phyloP scores from a whole-genome alignment of 2,888 invertebrate species.

The Phorcus lineatus region DNA sequence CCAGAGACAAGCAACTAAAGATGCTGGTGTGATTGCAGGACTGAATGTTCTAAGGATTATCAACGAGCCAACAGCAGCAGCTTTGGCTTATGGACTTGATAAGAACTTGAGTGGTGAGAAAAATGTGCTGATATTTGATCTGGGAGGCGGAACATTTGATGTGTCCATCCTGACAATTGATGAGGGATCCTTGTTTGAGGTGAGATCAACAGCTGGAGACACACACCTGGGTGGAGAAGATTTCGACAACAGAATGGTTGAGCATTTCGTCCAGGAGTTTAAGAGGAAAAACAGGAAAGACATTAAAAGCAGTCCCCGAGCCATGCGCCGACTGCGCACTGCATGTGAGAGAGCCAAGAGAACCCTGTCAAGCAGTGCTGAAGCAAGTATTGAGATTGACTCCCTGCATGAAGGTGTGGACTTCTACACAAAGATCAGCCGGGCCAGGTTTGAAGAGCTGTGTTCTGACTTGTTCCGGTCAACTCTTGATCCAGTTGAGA shows the following conservation, averaged over 20 bases:
- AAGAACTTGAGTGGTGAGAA: constrained; percentile 77
- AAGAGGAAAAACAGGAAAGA: constrained; percentile 65
- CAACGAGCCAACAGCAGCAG: constrained; percentile 79
- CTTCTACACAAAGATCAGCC: constrained; percentile 68
- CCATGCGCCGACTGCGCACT: constrained; percentile 67
- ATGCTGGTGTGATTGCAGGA: constrained; percentile 75
- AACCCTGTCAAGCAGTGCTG: constrained; percentile 63
- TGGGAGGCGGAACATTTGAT: constrained; percentile 77
- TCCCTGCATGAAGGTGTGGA: constrained; percentile 68
- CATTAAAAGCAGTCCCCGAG: constrained; percentile 54
- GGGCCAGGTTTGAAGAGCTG: constrained; percentile 71
- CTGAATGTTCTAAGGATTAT: constrained; percentile 79
- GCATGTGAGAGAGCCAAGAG: constrained; percentile 71
- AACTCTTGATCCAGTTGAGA: constrained; percentile 86
- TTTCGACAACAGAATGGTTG: constrained; percentile 67
- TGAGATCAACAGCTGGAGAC: constrained; percentile 71
- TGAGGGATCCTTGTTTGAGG: constrained; percentile 78
- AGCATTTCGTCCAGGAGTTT: constrained; percentile 67
- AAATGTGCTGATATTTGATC: constrained; percentile 79
- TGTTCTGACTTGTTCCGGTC: constrained; percentile 76
- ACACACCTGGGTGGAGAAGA: constrained; percentile 72
- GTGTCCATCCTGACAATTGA: constrained; percentile 77
- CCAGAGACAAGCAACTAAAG: constrained; percentile 81
- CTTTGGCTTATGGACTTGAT: constrained; percentile 80
- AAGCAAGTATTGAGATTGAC: constrained; percentile 70